These are phyloP conservation scores for Ditylenchus weischeri DNA, from an alignment of 2,888 invertebrate species.

Conservation along the genomic window DNA sequence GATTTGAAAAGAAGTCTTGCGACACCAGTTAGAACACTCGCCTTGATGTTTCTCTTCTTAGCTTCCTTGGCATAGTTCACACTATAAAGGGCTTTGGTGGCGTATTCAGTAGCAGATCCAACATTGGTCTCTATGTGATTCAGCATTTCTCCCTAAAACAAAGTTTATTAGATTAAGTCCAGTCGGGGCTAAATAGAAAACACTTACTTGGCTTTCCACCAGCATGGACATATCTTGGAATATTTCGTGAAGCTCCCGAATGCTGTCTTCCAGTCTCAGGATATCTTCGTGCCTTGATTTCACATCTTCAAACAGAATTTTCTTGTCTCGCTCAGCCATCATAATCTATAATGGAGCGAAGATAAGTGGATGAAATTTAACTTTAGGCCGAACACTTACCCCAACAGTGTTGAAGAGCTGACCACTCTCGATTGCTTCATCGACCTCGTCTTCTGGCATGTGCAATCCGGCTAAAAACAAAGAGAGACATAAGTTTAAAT, in stretches of 20 bases:
- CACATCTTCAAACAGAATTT: constrained; percentile 42
- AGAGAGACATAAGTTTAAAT: neutral
- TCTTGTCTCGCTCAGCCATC: constrained; percentile 43
- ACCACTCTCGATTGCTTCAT: constrained; percentile 35
- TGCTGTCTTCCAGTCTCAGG: constrained; percentile 35
- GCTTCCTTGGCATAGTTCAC: constrained; percentile 36
- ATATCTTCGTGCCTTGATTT: constrained; percentile 42
- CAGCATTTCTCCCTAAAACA: constrained; percentile 36
- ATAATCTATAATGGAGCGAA: constrained; percentile 29
- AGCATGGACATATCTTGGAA: constrained; percentile 44
- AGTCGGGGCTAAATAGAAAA: neutral
- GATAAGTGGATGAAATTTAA: neutral
- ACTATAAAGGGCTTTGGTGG: constrained; percentile 30
- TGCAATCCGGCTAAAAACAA: constrained; percentile 31
- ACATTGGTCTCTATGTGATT: constrained; percentile 38
- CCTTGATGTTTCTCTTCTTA: constrained; percentile 37
- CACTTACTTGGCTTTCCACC: constrained; percentile 39
- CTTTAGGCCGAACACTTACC: neutral
- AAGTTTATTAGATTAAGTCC: neutral
- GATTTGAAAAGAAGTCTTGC: constrained; percentile 3
- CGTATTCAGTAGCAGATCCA: constrained; percentile 34
- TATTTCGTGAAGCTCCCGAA: constrained; percentile 43
- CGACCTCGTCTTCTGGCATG: constrained; percentile 35
- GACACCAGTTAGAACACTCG: constrained; percentile 6
- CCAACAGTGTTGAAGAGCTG: constrained; percentile 36